A percentile compares a stretch with the other conserved stretches of the same genome.
These are phyloP conservation scores for Zhuqinia jingwanae DNA, from an alignment of 2,888 invertebrate genomes.

Conservation along the genomic window DNA sequence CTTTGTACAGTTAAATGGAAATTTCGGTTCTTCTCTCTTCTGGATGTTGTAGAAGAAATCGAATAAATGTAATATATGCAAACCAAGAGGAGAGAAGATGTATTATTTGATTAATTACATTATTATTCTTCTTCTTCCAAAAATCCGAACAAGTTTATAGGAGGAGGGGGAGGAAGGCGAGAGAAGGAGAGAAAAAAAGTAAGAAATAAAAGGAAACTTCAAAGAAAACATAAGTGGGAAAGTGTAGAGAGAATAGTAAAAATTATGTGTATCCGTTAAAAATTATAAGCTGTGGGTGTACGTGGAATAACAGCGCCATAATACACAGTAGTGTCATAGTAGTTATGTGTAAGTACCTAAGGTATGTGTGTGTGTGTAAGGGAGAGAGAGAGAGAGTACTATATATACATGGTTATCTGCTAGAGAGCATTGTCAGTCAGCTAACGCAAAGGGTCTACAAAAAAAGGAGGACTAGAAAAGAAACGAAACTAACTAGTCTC, in stretches of 20 bases:
- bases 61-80: slow-evolving; percentile 41
- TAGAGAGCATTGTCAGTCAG: slow-evolving; percentile 29
- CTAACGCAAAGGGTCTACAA: neutral
- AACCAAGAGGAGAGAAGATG: slow-evolving; percentile 15
- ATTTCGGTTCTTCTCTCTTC: no score
- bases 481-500: neutral
- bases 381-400: no score
- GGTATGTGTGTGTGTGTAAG: no score
- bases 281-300: neutral
- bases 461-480: slow-evolving; percentile 1
- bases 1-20: neutral
- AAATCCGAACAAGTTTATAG: neutral
- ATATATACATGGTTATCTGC: neutral
- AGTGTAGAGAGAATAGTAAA: neutral
- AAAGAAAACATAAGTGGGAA: slow-evolving; percentile 23
- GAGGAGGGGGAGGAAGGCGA: neutral
- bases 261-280: neutral
- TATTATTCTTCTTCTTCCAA: slow-evolving; percentile 26
- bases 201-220: slow-evolving; percentile 22
- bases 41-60: slow-evolving; percentile 1
- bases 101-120: slow-evolving; percentile 48
- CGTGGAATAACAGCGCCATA: no score
- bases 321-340: no score
- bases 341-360: no score
- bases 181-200: neutral